Percentiles rank a stretch among this genome's conserved stretches.
Evolutionary conservation across 35 echinoderm and acorn worm species (phyloP).

Genomic region (Apostichopus japonicus): DNA sequence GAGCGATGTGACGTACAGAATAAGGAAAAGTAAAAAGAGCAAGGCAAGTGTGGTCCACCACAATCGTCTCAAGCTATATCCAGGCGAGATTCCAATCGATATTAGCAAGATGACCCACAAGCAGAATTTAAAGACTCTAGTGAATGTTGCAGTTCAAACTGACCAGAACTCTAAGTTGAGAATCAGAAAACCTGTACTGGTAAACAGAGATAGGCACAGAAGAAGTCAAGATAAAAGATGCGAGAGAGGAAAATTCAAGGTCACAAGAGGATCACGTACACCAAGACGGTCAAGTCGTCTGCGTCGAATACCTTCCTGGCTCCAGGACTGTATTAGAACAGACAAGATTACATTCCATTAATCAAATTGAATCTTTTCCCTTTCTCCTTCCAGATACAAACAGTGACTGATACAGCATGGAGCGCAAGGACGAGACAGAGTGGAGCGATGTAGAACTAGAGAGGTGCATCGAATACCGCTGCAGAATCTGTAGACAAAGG

Average conservation of each 20-base stretch:
- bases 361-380: neutral
- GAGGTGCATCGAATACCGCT: too few species aligned
- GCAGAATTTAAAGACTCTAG: neutral
- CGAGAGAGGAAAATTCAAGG: too few species aligned
- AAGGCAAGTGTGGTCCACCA: conserved; percentile 26
- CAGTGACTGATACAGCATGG: neutral
- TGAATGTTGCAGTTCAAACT: too few species aligned
- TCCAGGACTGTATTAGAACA: neutral
- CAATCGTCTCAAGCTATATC: conserved; percentile 30
- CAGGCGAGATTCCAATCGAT: neutral
- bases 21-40: neutral
- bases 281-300: neutral
- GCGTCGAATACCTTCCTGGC: neutral
- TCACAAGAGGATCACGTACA: too few species aligned
- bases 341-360: neutral
- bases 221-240: too few species aligned
- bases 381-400: too few species aligned
- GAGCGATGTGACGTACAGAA: neutral
- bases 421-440: too few species aligned
- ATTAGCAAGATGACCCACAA: neutral
- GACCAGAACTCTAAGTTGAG: too few species aligned
- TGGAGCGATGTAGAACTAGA: too few species aligned
- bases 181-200: too few species aligned
- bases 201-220: too few species aligned
- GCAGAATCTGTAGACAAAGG: too few species aligned